A percentile compares a stretch with the other conserved stretches of the same genome.
These are phyloP conservation scores for Corticium candelabrum DNA, from an alignment of 37 sponge, comb jelly and placozoan genomes.

Conservation along the genomic window DNA sequence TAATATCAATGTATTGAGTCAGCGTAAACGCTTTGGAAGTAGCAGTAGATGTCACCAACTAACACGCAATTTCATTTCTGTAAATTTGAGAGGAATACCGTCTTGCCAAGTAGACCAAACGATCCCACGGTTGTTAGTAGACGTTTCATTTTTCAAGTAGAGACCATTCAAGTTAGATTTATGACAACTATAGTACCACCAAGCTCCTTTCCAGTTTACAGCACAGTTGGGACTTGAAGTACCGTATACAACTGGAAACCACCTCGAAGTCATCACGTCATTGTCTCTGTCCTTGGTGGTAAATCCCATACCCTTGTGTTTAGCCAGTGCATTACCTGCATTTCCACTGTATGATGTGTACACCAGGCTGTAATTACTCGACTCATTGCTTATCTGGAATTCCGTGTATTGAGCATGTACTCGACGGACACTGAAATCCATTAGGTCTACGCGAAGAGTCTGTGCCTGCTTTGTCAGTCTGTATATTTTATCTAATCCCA, in stretches of 20 bases:
- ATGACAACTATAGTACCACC: neutral
- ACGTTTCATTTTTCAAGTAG: no score
- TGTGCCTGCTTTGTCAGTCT: neutral
- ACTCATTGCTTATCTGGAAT: neutral
- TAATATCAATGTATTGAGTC: no score
- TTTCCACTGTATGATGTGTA: neutral
- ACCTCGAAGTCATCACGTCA: no score
- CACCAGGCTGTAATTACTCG: neutral
- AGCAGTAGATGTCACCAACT: no score
- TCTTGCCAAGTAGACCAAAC: neutral
- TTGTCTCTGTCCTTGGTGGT: neutral
- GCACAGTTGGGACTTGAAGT: neutral
- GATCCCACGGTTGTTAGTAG: no score
- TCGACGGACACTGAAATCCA: neutral
- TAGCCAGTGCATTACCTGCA: neutral
- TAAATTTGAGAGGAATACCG: neutral
- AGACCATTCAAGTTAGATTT: neutral
- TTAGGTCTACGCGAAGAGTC: neutral
- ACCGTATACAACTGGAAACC: no score
- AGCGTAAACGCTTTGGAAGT: no score
- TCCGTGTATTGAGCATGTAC: neutral
- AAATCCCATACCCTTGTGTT: neutral
- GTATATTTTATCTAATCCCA: neutral
- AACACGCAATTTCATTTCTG: slow-evolving; percentile 1
- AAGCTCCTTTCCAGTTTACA: neutral